Evolutionary conservation across 1,140 invertebrate genomes (phyloP).

Genomic region (Carcinoscorpius rotundicauda): DNA sequence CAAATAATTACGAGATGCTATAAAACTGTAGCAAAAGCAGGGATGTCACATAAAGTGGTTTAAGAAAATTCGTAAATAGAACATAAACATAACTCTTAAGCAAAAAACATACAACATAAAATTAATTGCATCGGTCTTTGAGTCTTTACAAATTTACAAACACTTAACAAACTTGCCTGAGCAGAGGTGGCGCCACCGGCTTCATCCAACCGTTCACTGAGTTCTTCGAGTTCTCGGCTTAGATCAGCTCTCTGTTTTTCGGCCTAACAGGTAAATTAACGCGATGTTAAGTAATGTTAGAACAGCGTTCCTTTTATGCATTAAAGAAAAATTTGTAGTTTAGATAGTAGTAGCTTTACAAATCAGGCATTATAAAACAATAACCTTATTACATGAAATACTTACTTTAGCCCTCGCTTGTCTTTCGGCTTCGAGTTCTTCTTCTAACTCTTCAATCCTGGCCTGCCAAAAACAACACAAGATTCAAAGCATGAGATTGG

Average conservation of each 20-base stretch:
- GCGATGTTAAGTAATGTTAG: no score
- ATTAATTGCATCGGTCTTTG: not conserved
- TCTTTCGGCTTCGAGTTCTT: slow-evolving; percentile 94
- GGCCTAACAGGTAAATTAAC: slow-evolving; percentile 35
- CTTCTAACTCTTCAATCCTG: slow-evolving; percentile 93
- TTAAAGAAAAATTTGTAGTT: no score
- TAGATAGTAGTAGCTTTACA: no score
- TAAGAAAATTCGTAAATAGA: no score
- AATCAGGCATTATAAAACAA: no score
- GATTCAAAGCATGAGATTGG: no score
- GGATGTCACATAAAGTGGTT: no score
- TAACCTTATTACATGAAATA: no score
- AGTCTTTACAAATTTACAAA: not conserved
- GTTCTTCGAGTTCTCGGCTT: slow-evolving; percentile 90
- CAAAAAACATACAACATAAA: not conserved
- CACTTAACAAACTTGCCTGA: slow-evolving; percentile 21
- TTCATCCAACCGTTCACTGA: slow-evolving; percentile 93
- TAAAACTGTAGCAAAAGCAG: no score
- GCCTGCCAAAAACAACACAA: slow-evolving; percentile 32
- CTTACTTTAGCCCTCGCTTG: slow-evolving; percentile 74
- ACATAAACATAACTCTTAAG: not conserved
- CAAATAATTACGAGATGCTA: no score
- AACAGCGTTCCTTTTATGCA: no score
- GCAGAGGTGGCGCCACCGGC: slow-evolving; percentile 96
- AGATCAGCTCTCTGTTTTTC: slow-evolving; percentile 95